Percentiles rank a stretch among this genome's conserved stretches.
phyloP scores from a whole-genome alignment of 2,888 invertebrate species.

The Pterobdella sp. region DNA sequence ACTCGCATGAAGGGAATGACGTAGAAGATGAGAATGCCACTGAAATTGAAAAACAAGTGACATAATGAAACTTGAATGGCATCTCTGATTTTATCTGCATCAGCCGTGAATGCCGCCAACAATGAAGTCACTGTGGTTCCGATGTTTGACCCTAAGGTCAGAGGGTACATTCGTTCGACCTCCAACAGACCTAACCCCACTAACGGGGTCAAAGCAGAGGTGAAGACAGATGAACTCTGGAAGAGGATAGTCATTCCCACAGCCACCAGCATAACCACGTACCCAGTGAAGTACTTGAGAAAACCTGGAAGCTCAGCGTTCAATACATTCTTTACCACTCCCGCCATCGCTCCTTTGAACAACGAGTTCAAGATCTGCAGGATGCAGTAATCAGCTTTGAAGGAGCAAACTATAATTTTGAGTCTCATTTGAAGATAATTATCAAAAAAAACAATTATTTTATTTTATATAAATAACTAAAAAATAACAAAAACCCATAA shows the following conservation, averaged over 20 bases:
- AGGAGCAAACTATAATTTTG: too few species aligned
- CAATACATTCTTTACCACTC: slow-evolving; percentile 42
- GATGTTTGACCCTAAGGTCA: slow-evolving; percentile 45
- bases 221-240: slow-evolving; percentile 45
- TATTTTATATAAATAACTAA: too few species aligned
- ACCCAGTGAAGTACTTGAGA: slow-evolving; percentile 41
- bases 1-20: slow-evolving; percentile 54
- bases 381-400: too few species aligned
- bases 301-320: slow-evolving; percentile 47
- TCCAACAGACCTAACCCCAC: slow-evolving; percentile 44
- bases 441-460: too few species aligned
- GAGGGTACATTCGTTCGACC: slow-evolving; percentile 43
- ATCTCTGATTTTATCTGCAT: slow-evolving; percentile 29
- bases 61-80: slow-evolving; percentile 54
- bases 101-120: slow-evolving; percentile 42
- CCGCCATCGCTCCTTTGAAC: slow-evolving; percentile 41
- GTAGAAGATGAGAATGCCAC: slow-evolving; percentile 55
- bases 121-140: slow-evolving; percentile 44
- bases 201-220: slow-evolving; percentile 44
- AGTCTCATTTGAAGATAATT: too few species aligned
- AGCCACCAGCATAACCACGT: slow-evolving; percentile 43
- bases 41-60: slow-evolving; percentile 57
- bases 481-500: too few species aligned
- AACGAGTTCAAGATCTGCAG: slow-evolving; percentile 47
- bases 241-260: slow-evolving; percentile 43